phyloP scores from a whole-genome alignment of 2,797 vertebrate genomes.

The Pseudochirops cupreus region DNA sequence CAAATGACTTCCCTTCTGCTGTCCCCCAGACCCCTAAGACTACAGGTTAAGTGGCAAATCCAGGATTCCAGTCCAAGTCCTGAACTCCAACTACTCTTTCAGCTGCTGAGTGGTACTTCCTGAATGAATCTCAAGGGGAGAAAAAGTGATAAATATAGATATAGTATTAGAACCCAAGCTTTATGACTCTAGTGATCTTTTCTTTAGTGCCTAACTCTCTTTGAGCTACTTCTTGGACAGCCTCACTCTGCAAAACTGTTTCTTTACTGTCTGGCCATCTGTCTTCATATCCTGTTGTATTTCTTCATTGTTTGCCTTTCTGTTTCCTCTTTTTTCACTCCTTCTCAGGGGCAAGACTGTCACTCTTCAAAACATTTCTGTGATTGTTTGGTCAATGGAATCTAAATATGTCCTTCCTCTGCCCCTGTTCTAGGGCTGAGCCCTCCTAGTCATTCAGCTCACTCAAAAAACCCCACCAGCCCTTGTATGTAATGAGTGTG shows the following conservation, averaged over 20 bases:
- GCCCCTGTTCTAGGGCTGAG: too few species aligned
- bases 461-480: not conserved
- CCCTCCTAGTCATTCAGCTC: not conserved
- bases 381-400: not conserved
- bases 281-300: not conserved
- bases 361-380: not conserved
- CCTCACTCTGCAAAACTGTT: not conserved
- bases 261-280: not conserved
- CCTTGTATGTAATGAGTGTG: not conserved
- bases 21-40: not conserved
- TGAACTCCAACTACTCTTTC: not conserved
- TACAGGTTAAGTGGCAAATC: not conserved
- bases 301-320: not conserved
- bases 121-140: not conserved
- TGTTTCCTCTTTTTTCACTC: not conserved
- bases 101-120: not conserved
- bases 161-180: not conserved
- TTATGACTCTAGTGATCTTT: not conserved
- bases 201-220: not conserved
- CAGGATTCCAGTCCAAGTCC: not conserved
- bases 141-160: not conserved
- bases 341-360: not conserved
- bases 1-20: not conserved
- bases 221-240: not conserved
- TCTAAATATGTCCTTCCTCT: too few species aligned